Evolutionary conservation across 2,888 invertebrate genomes (phyloP).

Genomic region (Graphium colonna): DNA sequence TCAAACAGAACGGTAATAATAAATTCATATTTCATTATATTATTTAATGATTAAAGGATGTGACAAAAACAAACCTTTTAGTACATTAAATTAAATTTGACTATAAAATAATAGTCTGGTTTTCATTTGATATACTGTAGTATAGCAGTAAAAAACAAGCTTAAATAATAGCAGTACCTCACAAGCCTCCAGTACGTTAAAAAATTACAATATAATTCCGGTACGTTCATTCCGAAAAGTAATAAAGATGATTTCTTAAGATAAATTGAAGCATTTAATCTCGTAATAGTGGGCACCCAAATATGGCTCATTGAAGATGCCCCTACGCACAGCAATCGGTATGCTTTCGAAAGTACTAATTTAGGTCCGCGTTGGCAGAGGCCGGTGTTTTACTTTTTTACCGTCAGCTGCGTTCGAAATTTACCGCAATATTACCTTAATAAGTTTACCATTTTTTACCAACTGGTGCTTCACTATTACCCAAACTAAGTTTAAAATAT

Average conservation of each 20-base stretch:
- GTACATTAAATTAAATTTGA: too few species aligned
- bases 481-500: too few species aligned
- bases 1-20: too few species aligned
- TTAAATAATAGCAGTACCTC: not conserved
- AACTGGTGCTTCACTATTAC: too few species aligned
- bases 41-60: too few species aligned
- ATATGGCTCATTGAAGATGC: slow-evolving; percentile 57
- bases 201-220: not conserved
- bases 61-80: too few species aligned
- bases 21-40: too few species aligned
- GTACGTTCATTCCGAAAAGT: slow-evolving; percentile 1
- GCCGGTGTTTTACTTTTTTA: slow-evolving; percentile 23
- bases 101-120: too few species aligned
- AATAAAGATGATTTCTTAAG: slow-evolving; percentile 28
- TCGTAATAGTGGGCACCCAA: slow-evolving; percentile 32
- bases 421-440: slow-evolving; percentile 3
- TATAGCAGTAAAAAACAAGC: not conserved
- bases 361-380: slow-evolving; percentile 42
- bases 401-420: slow-evolving; percentile 8
- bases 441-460: too few species aligned
- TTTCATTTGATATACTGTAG: too few species aligned
- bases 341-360: slow-evolving; percentile 74
- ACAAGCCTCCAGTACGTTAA: not conserved
- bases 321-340: slow-evolving; percentile 48
- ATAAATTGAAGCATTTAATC: slow-evolving; percentile 30